Conservation (phyloP, 1,140 invertebrate species). For the Triops longicaudatus region DNA sequence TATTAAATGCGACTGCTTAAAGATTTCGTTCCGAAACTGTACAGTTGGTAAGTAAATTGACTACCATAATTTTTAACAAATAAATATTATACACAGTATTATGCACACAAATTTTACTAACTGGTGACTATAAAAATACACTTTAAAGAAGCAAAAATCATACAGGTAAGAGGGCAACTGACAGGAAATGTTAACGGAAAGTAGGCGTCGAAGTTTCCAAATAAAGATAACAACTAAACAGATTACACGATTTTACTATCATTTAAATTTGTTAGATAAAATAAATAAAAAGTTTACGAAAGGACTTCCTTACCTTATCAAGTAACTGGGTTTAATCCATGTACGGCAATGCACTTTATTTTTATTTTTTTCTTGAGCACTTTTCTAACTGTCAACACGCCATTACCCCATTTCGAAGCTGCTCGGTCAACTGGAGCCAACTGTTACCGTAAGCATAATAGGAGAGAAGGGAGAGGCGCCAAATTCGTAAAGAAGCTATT, state of each 20-base stretch:
- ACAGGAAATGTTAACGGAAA: constrained; percentile 4
- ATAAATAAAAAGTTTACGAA: not conserved
- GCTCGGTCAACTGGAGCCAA: not conserved
- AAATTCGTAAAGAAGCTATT: not conserved
- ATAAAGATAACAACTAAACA: not conserved
- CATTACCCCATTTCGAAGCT: not conserved
- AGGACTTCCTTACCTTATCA: not conserved
- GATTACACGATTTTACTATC: too few relatives aligned
- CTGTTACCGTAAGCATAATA: not conserved
- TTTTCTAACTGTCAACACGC: constrained; percentile 7
- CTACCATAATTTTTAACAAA: too few relatives aligned
- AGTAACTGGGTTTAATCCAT: not conserved
- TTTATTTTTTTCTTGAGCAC: not conserved
- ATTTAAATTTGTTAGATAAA: not conserved
- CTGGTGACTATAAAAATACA: too few relatives aligned
- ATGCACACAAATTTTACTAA: too few relatives aligned
- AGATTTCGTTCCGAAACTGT: too few relatives aligned
- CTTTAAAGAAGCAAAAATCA: not conserved
- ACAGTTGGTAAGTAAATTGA: too few relatives aligned
- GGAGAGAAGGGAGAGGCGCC: not conserved
- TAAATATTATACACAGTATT: not conserved
- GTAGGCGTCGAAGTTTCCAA: not conserved
- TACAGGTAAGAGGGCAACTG: not conserved
- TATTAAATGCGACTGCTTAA: not conserved
- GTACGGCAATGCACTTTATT: not conserved